These are phyloP conservation scores for Oreonectes daqikongensis DNA, from an alignment of 2,797 vertebrate genomes.

Conservation along the genomic window DNA sequence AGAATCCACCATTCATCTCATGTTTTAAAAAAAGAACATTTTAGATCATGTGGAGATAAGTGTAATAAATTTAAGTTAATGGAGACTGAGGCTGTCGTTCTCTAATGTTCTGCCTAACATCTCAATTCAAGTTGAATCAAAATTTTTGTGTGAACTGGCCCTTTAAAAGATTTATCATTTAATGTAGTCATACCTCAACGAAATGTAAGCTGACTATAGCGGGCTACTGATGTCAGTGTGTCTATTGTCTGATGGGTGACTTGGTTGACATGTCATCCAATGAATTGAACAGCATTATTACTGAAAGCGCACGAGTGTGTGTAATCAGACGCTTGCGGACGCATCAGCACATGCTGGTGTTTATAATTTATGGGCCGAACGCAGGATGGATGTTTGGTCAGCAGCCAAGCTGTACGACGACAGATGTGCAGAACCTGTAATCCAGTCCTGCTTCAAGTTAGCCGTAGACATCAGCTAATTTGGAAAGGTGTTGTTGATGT, in stretches of 20 bases:
- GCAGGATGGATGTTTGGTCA: constrained; percentile 64
- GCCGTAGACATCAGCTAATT: constrained; percentile 63
- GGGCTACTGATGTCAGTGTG: neutral
- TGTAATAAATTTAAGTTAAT: neutral
- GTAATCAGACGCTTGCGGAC: constrained; percentile 26
- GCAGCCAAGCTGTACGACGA: constrained; percentile 64
- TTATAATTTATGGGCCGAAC: constrained; percentile 55
- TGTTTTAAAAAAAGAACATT: no score
- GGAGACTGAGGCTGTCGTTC: neutral
- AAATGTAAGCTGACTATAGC: neutral
- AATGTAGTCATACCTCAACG: neutral
- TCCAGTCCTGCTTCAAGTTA: constrained; percentile 63
- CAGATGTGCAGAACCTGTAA: constrained; percentile 72
- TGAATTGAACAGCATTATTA: neutral
- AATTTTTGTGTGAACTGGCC: neutral
- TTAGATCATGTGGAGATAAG: no score
- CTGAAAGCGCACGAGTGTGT: neutral
- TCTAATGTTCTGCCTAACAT: no score
- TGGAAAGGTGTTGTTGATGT: constrained; percentile 65
- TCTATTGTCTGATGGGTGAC: neutral
- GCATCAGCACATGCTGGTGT: constrained; percentile 39
- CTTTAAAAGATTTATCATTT: neutral
- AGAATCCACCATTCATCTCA: neutral
- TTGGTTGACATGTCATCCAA: constrained; percentile 2
- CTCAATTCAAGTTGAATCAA: neutral